Percentiles rank a stretch among this genome's conserved stretches.
phyloP scores from a whole-genome alignment of 1,140 invertebrate genomes.

The Lepidurus packardi region DNA sequence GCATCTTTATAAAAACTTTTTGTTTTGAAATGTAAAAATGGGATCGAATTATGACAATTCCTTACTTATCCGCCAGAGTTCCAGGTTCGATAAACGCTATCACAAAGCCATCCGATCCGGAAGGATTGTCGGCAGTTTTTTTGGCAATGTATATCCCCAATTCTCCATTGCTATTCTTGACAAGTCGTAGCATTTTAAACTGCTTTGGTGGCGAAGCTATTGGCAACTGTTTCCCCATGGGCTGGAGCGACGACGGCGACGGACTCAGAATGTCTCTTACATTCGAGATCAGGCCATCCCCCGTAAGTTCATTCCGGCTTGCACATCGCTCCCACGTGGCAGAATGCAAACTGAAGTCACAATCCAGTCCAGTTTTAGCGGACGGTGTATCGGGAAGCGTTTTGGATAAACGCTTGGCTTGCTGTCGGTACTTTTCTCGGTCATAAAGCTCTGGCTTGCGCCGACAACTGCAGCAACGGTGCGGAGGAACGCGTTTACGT shows the following conservation, averaged over 20 bases:
- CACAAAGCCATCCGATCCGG: constrained; percentile 64
- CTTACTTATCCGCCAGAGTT: constrained; percentile 68
- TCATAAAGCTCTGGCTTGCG: constrained; percentile 16
- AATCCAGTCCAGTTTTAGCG: background rate
- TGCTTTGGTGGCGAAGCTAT: constrained; percentile 31
- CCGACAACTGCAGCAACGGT: constrained; percentile 27
- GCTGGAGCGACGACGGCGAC: constrained; percentile 1
- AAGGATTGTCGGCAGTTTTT: constrained; percentile 55
- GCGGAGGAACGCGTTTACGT: constrained; percentile 6
- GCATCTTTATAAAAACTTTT: too few species aligned
- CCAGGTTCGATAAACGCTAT: constrained; percentile 74
- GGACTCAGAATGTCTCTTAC: background rate
- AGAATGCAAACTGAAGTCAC: background rate
- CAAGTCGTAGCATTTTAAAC: constrained; percentile 59
- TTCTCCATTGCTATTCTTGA: constrained; percentile 61
- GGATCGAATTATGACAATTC: background rate
- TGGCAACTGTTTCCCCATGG: background rate
- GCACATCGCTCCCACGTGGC: background rate
- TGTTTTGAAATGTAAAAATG: background rate
- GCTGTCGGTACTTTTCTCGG: background rate
- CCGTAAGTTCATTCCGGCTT: background rate
- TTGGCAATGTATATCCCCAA: constrained; percentile 79
- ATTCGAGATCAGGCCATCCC: constrained; percentile 12
- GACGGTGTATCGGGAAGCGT: background rate
- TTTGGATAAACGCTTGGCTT: background rate